Evolutionary conservation across 2,797 vertebrate species (phyloP), one percentile per base, ranked within the genome.

Genomic region (Chromis chromis): DNA sequence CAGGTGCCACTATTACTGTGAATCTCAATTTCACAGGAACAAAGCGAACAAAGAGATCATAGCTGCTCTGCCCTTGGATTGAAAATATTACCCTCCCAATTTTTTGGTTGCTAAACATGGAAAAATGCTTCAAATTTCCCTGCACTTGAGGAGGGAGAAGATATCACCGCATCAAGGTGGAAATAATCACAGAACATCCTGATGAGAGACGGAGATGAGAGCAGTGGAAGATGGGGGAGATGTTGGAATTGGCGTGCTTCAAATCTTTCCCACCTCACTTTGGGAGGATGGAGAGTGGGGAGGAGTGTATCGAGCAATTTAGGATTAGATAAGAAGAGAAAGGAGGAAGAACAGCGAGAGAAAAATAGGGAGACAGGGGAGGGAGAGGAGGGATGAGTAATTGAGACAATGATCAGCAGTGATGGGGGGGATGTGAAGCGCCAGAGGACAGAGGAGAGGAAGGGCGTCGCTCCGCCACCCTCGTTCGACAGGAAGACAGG

Each of bases 361-460:
- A 66, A 68, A 48, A 21, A 67, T 10, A 21, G 56, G 50, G 67
- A 75, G 68, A 54, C 46, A 21, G 21, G 33, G 42, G 74, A 55
- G 73, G 55, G 49, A 68, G 72, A 46, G 70, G 58, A 81, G 68
- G 73, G 88, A 83, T 91, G 88, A 91, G 93, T 93, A 94, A 94
- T 91, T 91, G 94, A 94, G 91, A 93, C 87, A 79, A 93, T 94
- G 92, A 94, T 94, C 86, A 92, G 90, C 92, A 89, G 89, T 91
- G 93, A 95, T 93, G 90, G 91, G 49, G 82, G 81, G 87, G 76
- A 73, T 84, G 84, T 70, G 79, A 86, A 85, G 81, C 70, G 70
- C 66, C 65, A 73, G 88, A 91, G 90, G 89, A 93, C 61, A 28
- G 88, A 70, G 81, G 66, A 76, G 77, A 85, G 79, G 86, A 86